Evolutionary conservation across 2,888 invertebrate species (phyloP).

Genomic region (Mythimna impura): DNA sequence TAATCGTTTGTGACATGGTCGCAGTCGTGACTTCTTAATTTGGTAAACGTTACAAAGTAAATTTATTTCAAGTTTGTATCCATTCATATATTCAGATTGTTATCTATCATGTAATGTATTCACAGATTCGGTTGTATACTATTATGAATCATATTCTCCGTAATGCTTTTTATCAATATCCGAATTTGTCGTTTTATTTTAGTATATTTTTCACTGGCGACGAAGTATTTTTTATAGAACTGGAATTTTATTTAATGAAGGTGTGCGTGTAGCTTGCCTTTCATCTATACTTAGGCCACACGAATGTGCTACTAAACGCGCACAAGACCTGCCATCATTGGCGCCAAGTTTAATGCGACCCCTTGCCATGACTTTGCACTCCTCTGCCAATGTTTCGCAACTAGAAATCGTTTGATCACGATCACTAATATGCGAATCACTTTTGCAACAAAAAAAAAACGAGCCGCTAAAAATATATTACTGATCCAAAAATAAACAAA

Average conservation of each 20-base stretch:
- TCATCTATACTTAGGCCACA: constrained; percentile 31
- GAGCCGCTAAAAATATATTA: constrained; percentile 23
- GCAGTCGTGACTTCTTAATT: constrained; percentile 64
- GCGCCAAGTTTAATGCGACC: constrained; percentile 42
- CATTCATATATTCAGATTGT: constrained; percentile 44
- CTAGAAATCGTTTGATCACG: constrained; percentile 42
- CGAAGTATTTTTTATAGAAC: constrained; percentile 3
- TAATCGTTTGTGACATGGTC: constrained; percentile 60
- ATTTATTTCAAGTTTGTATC: constrained; percentile 52
- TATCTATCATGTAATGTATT: constrained; percentile 32
- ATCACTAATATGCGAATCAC: constrained; percentile 37
- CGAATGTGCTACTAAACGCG: constrained; percentile 42
- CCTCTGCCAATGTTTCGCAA: constrained; percentile 34
- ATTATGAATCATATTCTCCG: constrained; percentile 16
- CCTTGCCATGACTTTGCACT: constrained; percentile 44
- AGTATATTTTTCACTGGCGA: not conserved
- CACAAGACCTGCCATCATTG: constrained; percentile 43
- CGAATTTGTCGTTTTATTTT: not conserved
- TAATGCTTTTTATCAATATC: constrained; percentile 12
- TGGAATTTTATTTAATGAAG: constrained; percentile 13
- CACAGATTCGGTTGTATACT: constrained; percentile 8
- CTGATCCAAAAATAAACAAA: constrained; percentile 24
- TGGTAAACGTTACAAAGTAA: constrained; percentile 49
- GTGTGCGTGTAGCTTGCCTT: constrained; percentile 3
- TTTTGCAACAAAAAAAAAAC: constrained; percentile 22